Evolutionary conservation across 2,113 vertebrate species (phyloP), one percentile per base, ranked within the genome.

Genomic region (Ia io): DNA sequence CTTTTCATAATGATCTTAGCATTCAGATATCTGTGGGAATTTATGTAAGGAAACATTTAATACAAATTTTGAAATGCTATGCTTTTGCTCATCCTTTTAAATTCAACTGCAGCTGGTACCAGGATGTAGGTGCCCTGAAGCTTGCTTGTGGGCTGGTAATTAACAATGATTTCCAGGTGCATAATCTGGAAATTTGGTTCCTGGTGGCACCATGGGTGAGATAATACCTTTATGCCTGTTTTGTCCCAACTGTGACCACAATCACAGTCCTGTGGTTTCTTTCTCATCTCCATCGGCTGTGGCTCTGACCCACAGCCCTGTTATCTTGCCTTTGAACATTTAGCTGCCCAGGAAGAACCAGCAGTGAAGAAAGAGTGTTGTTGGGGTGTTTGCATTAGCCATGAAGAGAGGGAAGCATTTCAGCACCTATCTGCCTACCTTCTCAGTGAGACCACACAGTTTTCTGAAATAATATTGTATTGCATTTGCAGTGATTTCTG

Each of bases 401-500:
- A 9, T 11, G 32, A 42, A 40, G 17, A 0, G 20, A 76, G 30
- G 30, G 0, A 77, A 74, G 53, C 53, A 67, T 23, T 44, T 56
- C 2, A 0, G n/a, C 0, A 0, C 22, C 84, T 94, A 5, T 0
- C 16, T 42, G 22, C 42, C 4, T 56, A 8, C 0, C 91, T 56
- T 79, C 42, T 84, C 12, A 32, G 47, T 1, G 69, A 35, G 53
- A 5, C 70, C 47, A 40, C n/a, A 32, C 23, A 5, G 12, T 84
- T 88, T 53, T 42, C 79, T 16, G 0, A 51, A 91, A 70, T 61
- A 76, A 53, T 37, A 77, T 6, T 12, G 69, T 61, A 30, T 35
- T 44, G 51, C 74, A 47, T 47, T 22, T 93, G 93, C 87, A 83
- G 47, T 51, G 91, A 83, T 93, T 88, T 91, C 69, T 37, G 70